phyloP scores from a whole-genome alignment of 2,797 vertebrate species.

The Mycteria americana region DNA sequence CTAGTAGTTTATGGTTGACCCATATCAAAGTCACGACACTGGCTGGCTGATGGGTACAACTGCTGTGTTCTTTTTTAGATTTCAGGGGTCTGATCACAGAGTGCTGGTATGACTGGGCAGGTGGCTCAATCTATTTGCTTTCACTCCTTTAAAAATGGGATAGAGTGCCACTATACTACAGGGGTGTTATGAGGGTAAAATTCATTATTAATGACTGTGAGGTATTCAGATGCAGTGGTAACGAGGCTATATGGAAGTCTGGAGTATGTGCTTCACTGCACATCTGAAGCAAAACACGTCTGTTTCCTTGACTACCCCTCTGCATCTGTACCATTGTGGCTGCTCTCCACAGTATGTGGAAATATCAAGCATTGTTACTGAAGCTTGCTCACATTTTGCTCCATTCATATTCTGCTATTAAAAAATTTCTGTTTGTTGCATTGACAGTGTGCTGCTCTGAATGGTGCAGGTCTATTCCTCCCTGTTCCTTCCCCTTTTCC shows the following conservation, averaged over 20 bases:
- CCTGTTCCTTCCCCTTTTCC: not conserved
- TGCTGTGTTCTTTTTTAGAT: not conserved
- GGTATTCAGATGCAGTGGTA: slow-evolving; percentile 3
- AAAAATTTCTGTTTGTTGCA: not conserved
- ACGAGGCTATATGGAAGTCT: slow-evolving; percentile 40
- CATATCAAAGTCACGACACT: rapidly evolving
- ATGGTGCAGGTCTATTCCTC: not conserved
- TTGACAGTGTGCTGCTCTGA: not conserved
- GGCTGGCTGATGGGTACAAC: not conserved
- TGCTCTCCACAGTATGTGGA: not conserved
- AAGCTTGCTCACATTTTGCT: not conserved
- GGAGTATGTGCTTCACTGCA: slow-evolving; percentile 48
- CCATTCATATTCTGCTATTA: not conserved
- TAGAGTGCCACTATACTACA: not conserved
- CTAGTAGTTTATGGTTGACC: not conserved
- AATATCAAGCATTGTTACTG: not conserved
- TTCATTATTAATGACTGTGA: not conserved
- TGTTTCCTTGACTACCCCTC: slow-evolving; percentile 59
- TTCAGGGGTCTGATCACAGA: not conserved
- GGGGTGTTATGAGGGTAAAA: not conserved
- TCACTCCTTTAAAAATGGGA: not conserved
- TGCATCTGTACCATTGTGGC: not conserved
- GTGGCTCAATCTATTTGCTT: not conserved
- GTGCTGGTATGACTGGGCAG: not conserved
- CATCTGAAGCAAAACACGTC: slow-evolving; percentile 29